Evolutionary conservation across 2,888 invertebrate species (phyloP), one percentile per base, ranked within the genome.

Genomic region (Litoditis marina): DNA sequence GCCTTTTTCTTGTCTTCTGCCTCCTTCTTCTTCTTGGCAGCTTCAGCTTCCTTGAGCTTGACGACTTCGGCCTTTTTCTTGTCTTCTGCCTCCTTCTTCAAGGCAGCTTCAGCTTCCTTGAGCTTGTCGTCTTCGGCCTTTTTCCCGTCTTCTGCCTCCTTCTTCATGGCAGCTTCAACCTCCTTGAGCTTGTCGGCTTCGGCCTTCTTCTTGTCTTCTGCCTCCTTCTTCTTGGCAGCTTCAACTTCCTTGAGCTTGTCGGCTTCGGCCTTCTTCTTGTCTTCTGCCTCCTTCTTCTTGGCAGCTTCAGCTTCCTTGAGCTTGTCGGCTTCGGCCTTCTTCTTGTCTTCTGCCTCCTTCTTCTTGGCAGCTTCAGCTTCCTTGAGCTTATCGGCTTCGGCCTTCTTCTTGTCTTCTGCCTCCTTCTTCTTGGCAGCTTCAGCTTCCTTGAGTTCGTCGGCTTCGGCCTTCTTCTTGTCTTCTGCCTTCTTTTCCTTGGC

Each of bases 261-360:
- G 16, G 28, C 44, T 16, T 63, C 57, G n/a, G 62, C 67, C 27
- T 60, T 60, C 55, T 61, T 60, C 60, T 69, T 65, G 28, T 47
- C 39, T 34, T 58, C 49, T 52, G 49, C 47, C 3, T 44, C 62
- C 11, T 47, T 36, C 49, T 60, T 50, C 27, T 50, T 22, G 5
- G 46, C 44, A 32, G 55, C 54, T 32, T 61, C 47, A 28, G 52
- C 54, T 27, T 42, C 53, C 54, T 67, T 60, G 49, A 28, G 2
- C 22, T 58, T 60, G 27, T 60, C 54, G 28, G 1, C 0, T 22
- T 42, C 34, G 16, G 25, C 52, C 52, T 59, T 39, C 54, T 54
- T 44, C 54, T 61, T 49, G 5, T 47, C 49, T 6, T n/a, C 60
- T 6, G 34, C 56, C 44, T 60, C 58, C 51, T 30, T 49, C 50